Base-by-base conservation (phyloP, 2,888 invertebrate genomes). In the Spatulosminthurus flaviceps region DNA sequence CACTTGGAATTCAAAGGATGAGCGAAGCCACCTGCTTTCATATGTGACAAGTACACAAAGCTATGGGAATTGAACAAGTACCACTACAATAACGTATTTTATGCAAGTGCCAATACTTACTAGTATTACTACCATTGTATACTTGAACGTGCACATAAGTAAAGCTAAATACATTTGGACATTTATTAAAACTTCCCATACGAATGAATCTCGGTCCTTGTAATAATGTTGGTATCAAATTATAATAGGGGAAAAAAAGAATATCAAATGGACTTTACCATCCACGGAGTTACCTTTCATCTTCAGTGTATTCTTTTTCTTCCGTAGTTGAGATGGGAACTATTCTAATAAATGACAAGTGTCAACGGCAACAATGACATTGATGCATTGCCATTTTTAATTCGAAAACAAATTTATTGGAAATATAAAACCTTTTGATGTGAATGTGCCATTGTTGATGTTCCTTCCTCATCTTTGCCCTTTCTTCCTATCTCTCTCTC, bases 301-400 rank as follows among this genome's bases (percentile, higher is more conserved):
- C 51, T 51, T 41, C 41, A 41, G 51, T 19, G 16, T 41, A 41
- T 7, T 13, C n/a, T 16, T 51, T 11, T 51, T 51, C 51, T 51
- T 51, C 51, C 5, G 2, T 1, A 51, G 9, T n/a, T 11, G n/a
- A n/a, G n/a, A n/a, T n/a, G n/a, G n/a, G n/a, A 51, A 51, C 9
- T 51, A 51, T 51, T 51, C 51, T 51, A 51, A 70, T 42, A 41
- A 41, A 70, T 70, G 70, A 70, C 41, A 41, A 70, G 70, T 41
- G 70, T 70, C 70, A 70, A 70, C 70, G 22, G 70, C 70, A 34
- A 70, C 70, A 70, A 34, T 70, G 70, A 70, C 70, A 70, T 70
- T 70, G 70, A 70, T 29, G 41, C 34, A 70, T 70, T 11, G 70
- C 70, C 70, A 70, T 41, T 70, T 70, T 70, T 22, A 67, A 67